Evolutionary conservation across 2,888 invertebrate genomes (phyloP), one percentile per base, ranked within the genome.

Genomic region (Automeris io): DNA sequence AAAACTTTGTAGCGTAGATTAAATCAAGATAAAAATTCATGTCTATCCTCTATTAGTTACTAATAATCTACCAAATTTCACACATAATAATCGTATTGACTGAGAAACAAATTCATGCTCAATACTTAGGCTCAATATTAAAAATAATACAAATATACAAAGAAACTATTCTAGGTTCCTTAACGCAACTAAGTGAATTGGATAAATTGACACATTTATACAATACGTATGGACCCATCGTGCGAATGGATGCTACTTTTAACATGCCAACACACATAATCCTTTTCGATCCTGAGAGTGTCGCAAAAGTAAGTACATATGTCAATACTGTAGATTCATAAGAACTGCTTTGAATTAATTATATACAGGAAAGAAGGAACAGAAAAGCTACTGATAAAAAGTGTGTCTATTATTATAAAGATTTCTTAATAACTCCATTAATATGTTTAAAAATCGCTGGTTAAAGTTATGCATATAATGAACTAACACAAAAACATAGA

Each of bases 171-270:
- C 11, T 22, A 37, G 37, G 37, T 7, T 23, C 22, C 4, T 32
- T 37, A 19, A 33, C n/a, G 19, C 24, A 38, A 8, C 8, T 18
- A 5, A 2, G 13, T 11, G 31, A 33, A 12, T 4, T 7, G 6
- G 11, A 25, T n/a, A 25, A 33, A 13, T 38, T n/a, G 6, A 5
- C 24, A n/a, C 38, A 38, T 4, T 25, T 33, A 16, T 33, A 23
- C 21, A 25, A 38, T 16, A 38, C 13, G 33, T 39, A 22, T 5
- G 23, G 18, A 22, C 40, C 41, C 2, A 12, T 32, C 7, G 31
- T 38, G 8, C 13, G 33, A 12, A 12, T 38, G 9, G n/a, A n/a
- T n/a, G 24, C 24, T 25, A 9, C 33, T 2, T 18, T 21, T 5
- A 19, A 24, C 2, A 38, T 33, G 13, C 33, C 38, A 8, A 13